Evolutionary conservation across 2,888 invertebrate genomes (phyloP).

Genomic region (Elmis aenea): DNA sequence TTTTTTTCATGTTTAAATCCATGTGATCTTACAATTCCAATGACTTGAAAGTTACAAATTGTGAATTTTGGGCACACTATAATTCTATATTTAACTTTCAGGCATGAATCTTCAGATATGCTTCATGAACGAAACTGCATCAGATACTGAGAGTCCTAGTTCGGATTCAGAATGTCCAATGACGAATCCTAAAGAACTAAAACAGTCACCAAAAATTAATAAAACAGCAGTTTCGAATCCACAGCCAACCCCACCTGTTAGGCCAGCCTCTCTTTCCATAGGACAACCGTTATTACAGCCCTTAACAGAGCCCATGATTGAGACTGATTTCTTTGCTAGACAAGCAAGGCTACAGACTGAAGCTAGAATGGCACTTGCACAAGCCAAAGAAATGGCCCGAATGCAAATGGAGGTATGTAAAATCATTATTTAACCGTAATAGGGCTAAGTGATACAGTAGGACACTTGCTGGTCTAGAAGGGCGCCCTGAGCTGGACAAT

Average conservation of each 20-base stretch:
- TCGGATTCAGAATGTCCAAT: conserved; percentile 63
- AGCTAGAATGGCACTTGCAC: conserved; percentile 79
- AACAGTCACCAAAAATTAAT: conserved; percentile 30
- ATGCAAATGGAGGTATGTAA: conserved; percentile 82
- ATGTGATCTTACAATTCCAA: no score
- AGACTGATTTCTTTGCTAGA: conserved; percentile 75
- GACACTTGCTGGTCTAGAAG: no score
- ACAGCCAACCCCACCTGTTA: conserved; percentile 26
- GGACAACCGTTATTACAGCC: conserved; percentile 48
- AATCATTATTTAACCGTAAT: no score
- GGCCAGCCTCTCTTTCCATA: conserved; percentile 41
- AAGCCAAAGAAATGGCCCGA: conserved; percentile 87
- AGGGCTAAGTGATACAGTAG: no score
- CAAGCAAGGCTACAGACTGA: conserved; percentile 82
- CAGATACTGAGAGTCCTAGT: conserved; percentile 74
- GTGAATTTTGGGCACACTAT: conserved; percentile 1
- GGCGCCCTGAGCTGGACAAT: no score
- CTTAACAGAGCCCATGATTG: conserved; percentile 49
- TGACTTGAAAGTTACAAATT: not conserved
- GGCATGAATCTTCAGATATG: conserved; percentile 93
- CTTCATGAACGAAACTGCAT: conserved; percentile 90
- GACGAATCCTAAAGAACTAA: conserved; percentile 41
- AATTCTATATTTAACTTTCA: conserved; percentile 44
- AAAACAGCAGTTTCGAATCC: conserved; percentile 11
- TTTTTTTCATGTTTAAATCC: no score